These are phyloP conservation scores for Diplazon laetatorius DNA, from an alignment of 2,888 invertebrate genomes.

Conservation along the genomic window DNA sequence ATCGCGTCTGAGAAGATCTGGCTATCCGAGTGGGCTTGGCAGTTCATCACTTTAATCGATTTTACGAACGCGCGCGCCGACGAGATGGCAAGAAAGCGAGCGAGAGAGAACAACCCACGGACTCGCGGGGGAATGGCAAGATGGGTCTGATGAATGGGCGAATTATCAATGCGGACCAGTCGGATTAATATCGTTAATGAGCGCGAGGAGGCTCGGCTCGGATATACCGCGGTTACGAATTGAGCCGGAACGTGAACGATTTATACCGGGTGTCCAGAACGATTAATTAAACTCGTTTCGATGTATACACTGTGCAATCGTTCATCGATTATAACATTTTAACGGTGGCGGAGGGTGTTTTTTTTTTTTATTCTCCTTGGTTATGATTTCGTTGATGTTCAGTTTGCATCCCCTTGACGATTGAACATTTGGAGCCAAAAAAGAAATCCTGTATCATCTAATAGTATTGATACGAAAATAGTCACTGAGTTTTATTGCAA, in stretches of 20 bases:
- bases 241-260: slow-evolving; percentile 69
- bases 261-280: slow-evolving; percentile 64
- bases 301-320: slow-evolving; percentile 44
- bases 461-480: too few relatives aligned
- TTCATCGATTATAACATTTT: slow-evolving; percentile 43
- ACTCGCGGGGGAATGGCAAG: slow-evolving; percentile 72
- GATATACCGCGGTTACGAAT: slow-evolving; percentile 64
- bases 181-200: slow-evolving; percentile 77
- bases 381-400: not conserved
- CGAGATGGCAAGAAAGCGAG: slow-evolving; percentile 53
- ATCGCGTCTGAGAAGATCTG: slow-evolving; percentile 33
- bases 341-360: too few relatives aligned
- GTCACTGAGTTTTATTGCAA: too few relatives aligned
- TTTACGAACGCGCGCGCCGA: slow-evolving; percentile 67
- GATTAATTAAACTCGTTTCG: slow-evolving; percentile 53
- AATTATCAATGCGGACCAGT: slow-evolving; percentile 75
- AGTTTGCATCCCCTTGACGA: too few relatives aligned
- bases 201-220: slow-evolving; percentile 66
- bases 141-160: slow-evolving; percentile 76
- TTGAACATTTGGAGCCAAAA: too few relatives aligned
- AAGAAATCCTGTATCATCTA: too few relatives aligned
- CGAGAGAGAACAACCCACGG: slow-evolving; percentile 73
- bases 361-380: slow-evolving; percentile 19
- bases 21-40: slow-evolving; percentile 61
- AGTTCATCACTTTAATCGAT: slow-evolving; percentile 78